Percentiles rank a stretch among this genome's conserved stretches.
These are phyloP conservation scores for Catharus minimus DNA, from an alignment of 2,113 vertebrate species.

Conservation along the genomic window DNA sequence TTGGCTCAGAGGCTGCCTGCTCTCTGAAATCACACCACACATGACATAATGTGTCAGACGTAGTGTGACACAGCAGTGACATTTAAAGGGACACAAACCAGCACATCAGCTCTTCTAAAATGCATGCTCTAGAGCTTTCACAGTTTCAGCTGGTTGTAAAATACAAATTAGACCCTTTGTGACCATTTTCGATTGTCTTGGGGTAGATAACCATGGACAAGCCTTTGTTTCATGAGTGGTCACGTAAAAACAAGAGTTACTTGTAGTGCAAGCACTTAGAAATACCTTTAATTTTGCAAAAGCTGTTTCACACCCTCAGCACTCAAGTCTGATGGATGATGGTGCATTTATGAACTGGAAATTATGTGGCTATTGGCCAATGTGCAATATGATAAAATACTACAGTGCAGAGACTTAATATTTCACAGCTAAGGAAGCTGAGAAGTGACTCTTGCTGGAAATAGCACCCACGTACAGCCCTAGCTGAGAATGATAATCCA, in stretches of 20 bases:
- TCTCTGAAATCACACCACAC: not conserved
- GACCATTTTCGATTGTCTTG: not conserved
- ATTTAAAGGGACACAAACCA: constrained; percentile 7
- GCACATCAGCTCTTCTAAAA: not conserved
- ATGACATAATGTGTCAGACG: constrained; percentile 25
- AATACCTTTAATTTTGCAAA: not conserved
- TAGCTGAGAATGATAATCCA: not conserved
- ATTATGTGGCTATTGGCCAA: constrained; percentile 54
- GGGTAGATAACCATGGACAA: not conserved
- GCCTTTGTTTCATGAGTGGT: not conserved
- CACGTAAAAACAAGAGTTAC: not conserved
- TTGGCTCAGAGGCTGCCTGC: constrained; percentile 5
- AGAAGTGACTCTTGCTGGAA: constrained; percentile 6
- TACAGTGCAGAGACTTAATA: constrained; percentile 36
- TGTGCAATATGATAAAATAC: constrained; percentile 42
- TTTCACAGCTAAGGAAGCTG: constrained; percentile 38
- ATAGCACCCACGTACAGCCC: not conserved
- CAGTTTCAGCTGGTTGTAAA: not conserved
- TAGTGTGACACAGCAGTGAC: not conserved
- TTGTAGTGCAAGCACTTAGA: not conserved
- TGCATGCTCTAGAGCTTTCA: accelerated
- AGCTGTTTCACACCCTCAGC: constrained; percentile 21
- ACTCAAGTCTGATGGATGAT: constrained; percentile 32
- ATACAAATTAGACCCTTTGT: not conserved
- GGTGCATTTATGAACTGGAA: constrained; percentile 58